Evolutionary conservation across 2,888 invertebrate genomes (phyloP), one percentile per base, ranked within the genome.

Genomic region (Ennomos fuscantarius): DNA sequence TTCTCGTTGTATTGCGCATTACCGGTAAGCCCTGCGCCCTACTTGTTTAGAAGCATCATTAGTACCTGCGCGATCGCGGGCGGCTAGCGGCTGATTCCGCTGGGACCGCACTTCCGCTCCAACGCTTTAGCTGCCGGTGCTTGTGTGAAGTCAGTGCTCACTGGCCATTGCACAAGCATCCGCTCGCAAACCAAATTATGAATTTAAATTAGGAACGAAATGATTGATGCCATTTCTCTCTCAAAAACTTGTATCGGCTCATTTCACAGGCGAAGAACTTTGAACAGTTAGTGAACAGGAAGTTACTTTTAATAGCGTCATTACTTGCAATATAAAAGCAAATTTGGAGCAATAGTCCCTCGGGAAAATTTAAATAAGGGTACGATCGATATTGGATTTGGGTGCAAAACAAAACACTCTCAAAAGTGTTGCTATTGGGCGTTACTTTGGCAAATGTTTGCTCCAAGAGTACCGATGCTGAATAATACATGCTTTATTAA

Each of bases 71-170:
- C 54, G 31, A 3, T 44, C 9, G 39, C 51, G n/a, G 11, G 44
- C 34, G 12, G 57, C 57, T 24, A 24, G 24, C 65, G 49, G 55
- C 57, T 56, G 61, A 55, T 59, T 51, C 71, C 69, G 62, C 65
- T 70, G 72, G 73, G 72, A 69, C 69, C 70, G 68, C 61, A 71
- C 82, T 87, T 89, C 89, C 88, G 86, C 82, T 80, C 83, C 79
- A 79, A 76, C 79, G 77, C 71, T 86, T 80, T 66, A 73, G 66
- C 71, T 79, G 70, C 76, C 77, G 74, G 79, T 47, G 45, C 47
- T 44, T 44, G 44, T 52, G 52, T 44, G 53, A 40, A 48, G 53
- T 49, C 53, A 52, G 48, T 78, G 60, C 65, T 62, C 67, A 70
- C 53, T 57, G 60, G 53, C 69, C 67, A 72, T 84, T 86, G 74